Evolutionary conservation across 2,888 invertebrate species (phyloP), one percentile per base, ranked within the genome.

Genomic region (Empis livida): DNA sequence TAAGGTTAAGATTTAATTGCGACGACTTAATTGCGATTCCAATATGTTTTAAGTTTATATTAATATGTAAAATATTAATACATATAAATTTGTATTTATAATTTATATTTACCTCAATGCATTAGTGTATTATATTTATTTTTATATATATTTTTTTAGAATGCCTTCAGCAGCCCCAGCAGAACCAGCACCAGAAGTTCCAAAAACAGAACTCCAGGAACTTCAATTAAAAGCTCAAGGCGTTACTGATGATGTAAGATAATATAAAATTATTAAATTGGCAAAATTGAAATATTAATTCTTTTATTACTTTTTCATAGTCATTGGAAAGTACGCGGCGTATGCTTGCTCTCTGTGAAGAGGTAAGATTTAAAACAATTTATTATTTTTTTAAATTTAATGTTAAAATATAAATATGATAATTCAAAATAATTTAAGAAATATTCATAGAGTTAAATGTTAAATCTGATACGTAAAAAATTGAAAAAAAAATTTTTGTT

Each of bases 261-360:
- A 13, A 15, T 44, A 47, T 48, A n/a, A n/a, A n/a, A n/a, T n/a
- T n/a, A n/a, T n/a, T n/a, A n/a, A n/a, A n/a, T n/a, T n/a, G n/a
- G n/a, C 20, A 40, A 11, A 11, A 4, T 40, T 20, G 23, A 13
- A 13, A 17, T 16, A 13, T n/a, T 23, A 17, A 8, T n/a, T 17
- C 11, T 5, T 9, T 38, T 8, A 13, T 5, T 35, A 6, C 32
- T 16, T 41, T 41, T 23, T n/a, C n/a, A n/a, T 41, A 64, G 91
- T 91, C 92, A 45, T 70, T 92, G 79, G 90, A 91, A 70, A 87
- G 89, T 63, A 92, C 91, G 55, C 77, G 92, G 64, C 88, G 91
- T 61, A 92, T 92, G 92, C 78, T 91, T 76, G 78, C 82, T 59
- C 78, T 91, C 72, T 91, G 91, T 71, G 92, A 92, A 73, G 92